Base-by-base conservation (phyloP, 2,888 invertebrate species). In the Apodemia hepburni region DNA sequence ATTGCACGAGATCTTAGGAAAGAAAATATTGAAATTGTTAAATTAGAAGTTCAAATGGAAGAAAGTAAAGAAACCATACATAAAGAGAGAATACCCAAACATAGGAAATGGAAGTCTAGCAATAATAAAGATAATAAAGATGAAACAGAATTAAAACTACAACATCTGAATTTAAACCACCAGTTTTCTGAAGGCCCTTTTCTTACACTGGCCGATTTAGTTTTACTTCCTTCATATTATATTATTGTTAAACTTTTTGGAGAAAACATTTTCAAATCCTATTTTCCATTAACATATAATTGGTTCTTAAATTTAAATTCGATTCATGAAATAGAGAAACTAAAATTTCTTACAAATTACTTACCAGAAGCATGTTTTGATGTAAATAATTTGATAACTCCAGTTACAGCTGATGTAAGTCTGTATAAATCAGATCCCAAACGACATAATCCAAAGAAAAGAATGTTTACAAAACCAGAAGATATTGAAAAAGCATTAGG, bases 141-240 rank as follows among this genome's bases (percentile, higher is more conserved):
- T n/a, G 82, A 90, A 65, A 86, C 84, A 64, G 82, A 82, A n/a
- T 78, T 82, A 1, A 92, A 92, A 64, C 84, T 92, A 59, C 82
- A 90, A 69, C 84, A 93, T 65, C 78, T 94, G 15, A 80, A 92
- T 68, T 81, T 94, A 7, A 92, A 90, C 47, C 98, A 98, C 79
- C 87, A 92, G 60, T 98, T 94, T 88, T 95, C 96, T 2, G 98
- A 98, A 85, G 98, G 97, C 0, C 94, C 95, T 1, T 93, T 93
- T 68, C 92, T 98, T 74, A 97, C 97, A 0, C 85, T 98, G 70
- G 95, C 98, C 4, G 98, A 98, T 84, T 79, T 97, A 51, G 93
- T 98, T 65, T 89, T 98, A 64, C 94, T 95, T 72, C 94, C 96
- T 1, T 94, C 95, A 73, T 92, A 95, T 73, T 87, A 93, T 67